These are phyloP conservation scores for Pediacus dermestoides DNA, from an alignment of 2,888 invertebrate genomes.

Conservation along the genomic window DNA sequence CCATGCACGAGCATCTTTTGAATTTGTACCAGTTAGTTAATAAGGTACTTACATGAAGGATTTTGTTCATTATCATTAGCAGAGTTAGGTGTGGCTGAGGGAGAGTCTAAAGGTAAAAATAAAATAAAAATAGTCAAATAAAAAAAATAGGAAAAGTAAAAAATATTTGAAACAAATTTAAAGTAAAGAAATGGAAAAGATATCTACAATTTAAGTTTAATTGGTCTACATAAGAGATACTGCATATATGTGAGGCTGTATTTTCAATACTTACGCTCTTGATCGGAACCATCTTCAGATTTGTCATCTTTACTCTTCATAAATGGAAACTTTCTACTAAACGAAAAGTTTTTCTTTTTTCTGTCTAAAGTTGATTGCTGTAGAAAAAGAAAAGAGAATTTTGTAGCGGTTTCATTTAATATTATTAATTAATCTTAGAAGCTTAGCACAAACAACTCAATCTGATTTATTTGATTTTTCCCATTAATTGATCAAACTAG, in stretches of 20 bases:
- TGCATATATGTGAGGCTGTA: not conserved
- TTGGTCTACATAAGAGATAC: conserved; percentile 1
- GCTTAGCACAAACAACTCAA: too few species aligned
- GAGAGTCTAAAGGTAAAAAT: conserved; percentile 47
- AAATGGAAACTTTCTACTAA: conserved; percentile 97
- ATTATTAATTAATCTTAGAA: too few species aligned
- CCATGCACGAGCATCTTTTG: too few species aligned
- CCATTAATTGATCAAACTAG: too few species aligned
- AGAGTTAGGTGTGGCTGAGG: conserved; percentile 47
- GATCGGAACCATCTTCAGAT: conserved; percentile 93
- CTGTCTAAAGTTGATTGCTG: conserved; percentile 92
- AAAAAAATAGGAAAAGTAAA: conserved; percentile 20
- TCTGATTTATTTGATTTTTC: too few species aligned
- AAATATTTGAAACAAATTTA: conserved; percentile 5
- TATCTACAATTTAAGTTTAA: not conserved
- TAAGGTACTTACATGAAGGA: conserved; percentile 47
- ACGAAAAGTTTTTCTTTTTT: conserved; percentile 97
- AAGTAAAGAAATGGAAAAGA: conserved; percentile 9
- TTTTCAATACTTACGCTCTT: conserved; percentile 82
- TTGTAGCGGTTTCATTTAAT: not conserved
- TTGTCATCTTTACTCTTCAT: conserved; percentile 99
- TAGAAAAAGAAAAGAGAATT: conserved; percentile 29
- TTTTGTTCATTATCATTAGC: conserved; percentile 48
- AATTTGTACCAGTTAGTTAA: conserved; percentile 14
- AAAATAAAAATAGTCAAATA: conserved; percentile 24